Evolutionary conservation across 2,888 invertebrate genomes (phyloP).

Genomic region (Rhogogaster chlorosoma): DNA sequence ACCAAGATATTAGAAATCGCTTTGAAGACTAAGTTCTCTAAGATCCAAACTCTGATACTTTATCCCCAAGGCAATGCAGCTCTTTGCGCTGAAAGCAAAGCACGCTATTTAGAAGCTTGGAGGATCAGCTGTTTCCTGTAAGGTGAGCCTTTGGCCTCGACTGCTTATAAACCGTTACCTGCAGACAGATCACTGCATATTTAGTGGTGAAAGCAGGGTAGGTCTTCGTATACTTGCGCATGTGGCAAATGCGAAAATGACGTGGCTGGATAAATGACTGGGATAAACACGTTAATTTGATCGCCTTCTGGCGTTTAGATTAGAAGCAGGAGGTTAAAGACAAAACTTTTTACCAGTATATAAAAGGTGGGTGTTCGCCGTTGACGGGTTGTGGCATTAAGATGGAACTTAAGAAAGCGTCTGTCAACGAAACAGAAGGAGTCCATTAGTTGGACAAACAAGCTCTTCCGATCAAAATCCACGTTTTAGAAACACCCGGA

Average conservation of each 20-base stretch:
- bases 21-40: background rate
- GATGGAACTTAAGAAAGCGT: constrained; percentile 56
- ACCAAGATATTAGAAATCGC: background rate
- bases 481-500: background rate
- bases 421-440: constrained; percentile 51
- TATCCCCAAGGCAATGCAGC: background rate
- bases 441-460: constrained; percentile 59
- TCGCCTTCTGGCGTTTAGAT: background rate
- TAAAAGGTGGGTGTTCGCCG: constrained; percentile 5
- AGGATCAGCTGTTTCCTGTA: background rate
- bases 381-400: constrained; percentile 33
- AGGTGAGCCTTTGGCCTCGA: background rate
- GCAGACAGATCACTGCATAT: background rate
- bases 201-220: background rate
- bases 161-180: background rate
- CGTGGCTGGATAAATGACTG: background rate
- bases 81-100: background rate
- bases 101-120: background rate
- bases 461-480: constrained; percentile 50
- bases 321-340: background rate
- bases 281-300: background rate
- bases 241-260: background rate
- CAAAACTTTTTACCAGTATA: background rate
- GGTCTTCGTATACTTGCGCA: background rate
- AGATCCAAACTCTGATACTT: background rate